phyloP scores from a whole-genome alignment of 2,113 vertebrate species.

The Catharus minimus region DNA sequence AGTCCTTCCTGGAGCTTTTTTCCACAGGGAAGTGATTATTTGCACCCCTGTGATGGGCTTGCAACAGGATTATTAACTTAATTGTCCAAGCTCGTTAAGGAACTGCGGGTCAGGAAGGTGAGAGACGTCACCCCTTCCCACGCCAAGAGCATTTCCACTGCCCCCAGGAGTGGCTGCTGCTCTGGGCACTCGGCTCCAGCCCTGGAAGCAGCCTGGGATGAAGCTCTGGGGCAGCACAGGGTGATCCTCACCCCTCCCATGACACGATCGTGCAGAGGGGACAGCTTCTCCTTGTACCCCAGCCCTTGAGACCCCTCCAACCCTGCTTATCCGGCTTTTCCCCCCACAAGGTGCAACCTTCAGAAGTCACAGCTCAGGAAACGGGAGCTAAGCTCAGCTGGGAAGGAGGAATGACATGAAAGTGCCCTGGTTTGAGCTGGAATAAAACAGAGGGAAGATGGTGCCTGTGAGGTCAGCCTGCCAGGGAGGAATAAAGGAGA shows the following conservation, averaged over 20 bases:
- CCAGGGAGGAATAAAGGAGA: neutral
- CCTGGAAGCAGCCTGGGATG: neutral
- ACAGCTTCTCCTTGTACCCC: neutral
- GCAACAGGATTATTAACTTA: neutral
- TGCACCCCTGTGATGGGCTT: rapidly evolving
- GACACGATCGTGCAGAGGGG: neutral
- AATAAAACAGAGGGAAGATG: neutral
- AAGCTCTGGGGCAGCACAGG: neutral
- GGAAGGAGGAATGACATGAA: neutral
- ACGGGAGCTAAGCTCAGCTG: neutral
- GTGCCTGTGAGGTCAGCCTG: neutral
- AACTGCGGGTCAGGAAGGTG: neutral
- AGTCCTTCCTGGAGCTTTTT: neutral
- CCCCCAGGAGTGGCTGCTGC: rapidly evolving
- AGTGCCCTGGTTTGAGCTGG: neutral
- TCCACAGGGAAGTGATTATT: neutral
- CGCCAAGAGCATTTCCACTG: rapidly evolving
- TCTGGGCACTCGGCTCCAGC: rapidly evolving
- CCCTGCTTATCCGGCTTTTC: rapidly evolving
- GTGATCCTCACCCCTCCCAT: neutral
- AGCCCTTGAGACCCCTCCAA: rapidly evolving
- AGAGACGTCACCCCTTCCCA: neutral
- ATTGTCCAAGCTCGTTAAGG: neutral
- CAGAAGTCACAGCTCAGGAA: neutral
- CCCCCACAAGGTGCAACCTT: too few relatives aligned